phyloP scores from a whole-genome alignment of 2,113 vertebrate genomes.

The Seriola aureovittata region DNA sequence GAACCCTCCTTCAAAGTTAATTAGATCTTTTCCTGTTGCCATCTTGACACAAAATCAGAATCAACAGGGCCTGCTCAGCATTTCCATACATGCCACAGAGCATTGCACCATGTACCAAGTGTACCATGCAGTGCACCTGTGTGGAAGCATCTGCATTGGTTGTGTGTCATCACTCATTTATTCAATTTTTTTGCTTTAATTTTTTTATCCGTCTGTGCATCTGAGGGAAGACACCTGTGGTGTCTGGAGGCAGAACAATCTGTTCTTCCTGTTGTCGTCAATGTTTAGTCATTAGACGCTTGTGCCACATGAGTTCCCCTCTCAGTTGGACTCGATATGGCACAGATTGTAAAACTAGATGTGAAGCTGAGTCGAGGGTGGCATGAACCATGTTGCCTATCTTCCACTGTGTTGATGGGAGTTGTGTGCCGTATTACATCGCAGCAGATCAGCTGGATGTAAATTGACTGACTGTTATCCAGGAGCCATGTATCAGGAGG shows the following conservation, averaged over 20 bases:
- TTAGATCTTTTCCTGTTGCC: neutral
- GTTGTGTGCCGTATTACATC: neutral
- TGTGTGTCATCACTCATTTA: neutral
- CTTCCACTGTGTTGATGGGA: constrained; percentile 36
- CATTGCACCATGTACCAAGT: neutral
- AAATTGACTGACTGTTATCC: constrained; percentile 12
- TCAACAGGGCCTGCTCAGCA: neutral
- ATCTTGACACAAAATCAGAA: neutral
- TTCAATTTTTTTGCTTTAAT: neutral
- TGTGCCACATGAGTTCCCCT: constrained; percentile 23
- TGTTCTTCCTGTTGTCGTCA: constrained; percentile 19
- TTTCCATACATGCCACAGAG: neutral
- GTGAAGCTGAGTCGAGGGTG: constrained; percentile 8
- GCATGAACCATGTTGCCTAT: constrained; percentile 35
- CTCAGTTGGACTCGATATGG: constrained; percentile 37
- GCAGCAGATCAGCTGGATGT: constrained; percentile 51
- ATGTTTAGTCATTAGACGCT: constrained; percentile 44
- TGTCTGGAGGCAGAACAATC: constrained; percentile 38
- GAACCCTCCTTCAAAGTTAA: neutral
- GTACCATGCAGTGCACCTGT: neutral
- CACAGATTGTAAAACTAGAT: constrained; percentile 45
- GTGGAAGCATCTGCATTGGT: neutral
- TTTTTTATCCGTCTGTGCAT: constrained; percentile 6
- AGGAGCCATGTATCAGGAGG: neutral
- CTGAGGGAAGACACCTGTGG: constrained; percentile 57